Evolutionary conservation across 2,797 vertebrate species (phyloP).

Genomic region (Furcifer pardalis): DNA sequence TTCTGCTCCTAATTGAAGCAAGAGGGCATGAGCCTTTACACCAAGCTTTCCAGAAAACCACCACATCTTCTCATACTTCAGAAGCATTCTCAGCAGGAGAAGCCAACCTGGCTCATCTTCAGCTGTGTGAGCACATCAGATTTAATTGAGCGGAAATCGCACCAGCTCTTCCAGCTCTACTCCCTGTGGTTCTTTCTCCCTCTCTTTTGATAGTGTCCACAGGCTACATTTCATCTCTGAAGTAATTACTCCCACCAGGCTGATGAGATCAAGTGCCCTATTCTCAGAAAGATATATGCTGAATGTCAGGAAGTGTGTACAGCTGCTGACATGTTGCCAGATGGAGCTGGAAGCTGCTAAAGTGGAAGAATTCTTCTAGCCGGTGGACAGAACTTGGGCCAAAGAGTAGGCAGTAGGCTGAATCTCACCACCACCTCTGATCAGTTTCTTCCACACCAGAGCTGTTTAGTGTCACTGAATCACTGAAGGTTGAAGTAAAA

Average conservation of each 20-base stretch:
- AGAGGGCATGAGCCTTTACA: neutral
- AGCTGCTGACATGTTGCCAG: no score
- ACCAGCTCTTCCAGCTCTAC: neutral
- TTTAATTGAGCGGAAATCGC: neutral
- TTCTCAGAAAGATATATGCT: neutral
- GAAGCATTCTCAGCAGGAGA: neutral
- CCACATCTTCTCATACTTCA: neutral
- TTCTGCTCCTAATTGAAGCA: neutral
- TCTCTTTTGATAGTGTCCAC: slow-evolving; percentile 15
- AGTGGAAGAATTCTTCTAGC: neutral
- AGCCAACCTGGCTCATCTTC: neutral
- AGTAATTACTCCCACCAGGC: slow-evolving; percentile 15
- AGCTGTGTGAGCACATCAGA: neutral
- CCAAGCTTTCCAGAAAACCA: neutral
- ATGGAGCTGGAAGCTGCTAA: neutral
- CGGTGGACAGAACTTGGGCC: neutral
- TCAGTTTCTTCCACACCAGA: neutral
- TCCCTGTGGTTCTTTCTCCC: neutral
- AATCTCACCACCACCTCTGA: neutral
- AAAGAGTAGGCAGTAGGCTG: neutral
- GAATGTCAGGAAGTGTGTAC: neutral
- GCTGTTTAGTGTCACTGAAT: neutral
- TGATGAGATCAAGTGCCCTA: neutral
- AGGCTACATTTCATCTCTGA: neutral
- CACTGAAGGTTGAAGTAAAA: neutral